Evolutionary conservation across 2,888 invertebrate genomes (phyloP).

Genomic region (Caenorhabditis sp.): DNA sequence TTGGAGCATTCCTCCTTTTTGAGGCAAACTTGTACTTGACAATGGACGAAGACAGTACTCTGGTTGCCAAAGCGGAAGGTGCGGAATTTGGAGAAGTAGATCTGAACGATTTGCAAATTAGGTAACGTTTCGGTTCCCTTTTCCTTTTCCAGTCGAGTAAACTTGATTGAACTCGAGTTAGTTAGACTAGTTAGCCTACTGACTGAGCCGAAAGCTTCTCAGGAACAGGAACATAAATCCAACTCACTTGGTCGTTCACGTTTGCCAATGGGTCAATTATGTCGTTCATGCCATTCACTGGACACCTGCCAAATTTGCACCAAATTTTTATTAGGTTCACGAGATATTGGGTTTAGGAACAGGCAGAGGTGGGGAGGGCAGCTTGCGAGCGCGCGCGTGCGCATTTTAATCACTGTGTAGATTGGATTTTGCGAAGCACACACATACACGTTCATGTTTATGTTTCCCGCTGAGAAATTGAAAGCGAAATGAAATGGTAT

Average conservation of each 20-base stretch:
- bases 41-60: slow-evolving; percentile 79
- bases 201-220: neutral
- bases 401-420: slow-evolving; percentile 49
- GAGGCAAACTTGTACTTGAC: slow-evolving; percentile 79
- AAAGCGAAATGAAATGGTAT: too few species aligned
- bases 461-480: too few species aligned
- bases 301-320: slow-evolving; percentile 75
- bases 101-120: slow-evolving; percentile 52
- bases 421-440: slow-evolving; percentile 1
- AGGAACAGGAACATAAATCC: slow-evolving; percentile 51
- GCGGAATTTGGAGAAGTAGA: slow-evolving; percentile 78
- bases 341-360: slow-evolving; percentile 38
- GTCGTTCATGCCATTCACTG: slow-evolving; percentile 72
- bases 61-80: slow-evolving; percentile 79
- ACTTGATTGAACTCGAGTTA: too few species aligned
- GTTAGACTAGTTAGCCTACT: too few species aligned
- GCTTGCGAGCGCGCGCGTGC: slow-evolving; percentile 28
- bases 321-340: slow-evolving; percentile 62
- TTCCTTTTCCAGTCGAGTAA: too few species aligned
- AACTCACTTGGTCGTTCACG: slow-evolving; percentile 76
- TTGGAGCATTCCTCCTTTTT: slow-evolving; percentile 72
- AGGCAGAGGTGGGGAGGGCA: too few species aligned
- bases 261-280: slow-evolving; percentile 77
- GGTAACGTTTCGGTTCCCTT: too few species aligned
- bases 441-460: too few species aligned